Base-by-base conservation (phyloP, 2,888 invertebrate genomes). In the Arctia plantaginis region DNA sequence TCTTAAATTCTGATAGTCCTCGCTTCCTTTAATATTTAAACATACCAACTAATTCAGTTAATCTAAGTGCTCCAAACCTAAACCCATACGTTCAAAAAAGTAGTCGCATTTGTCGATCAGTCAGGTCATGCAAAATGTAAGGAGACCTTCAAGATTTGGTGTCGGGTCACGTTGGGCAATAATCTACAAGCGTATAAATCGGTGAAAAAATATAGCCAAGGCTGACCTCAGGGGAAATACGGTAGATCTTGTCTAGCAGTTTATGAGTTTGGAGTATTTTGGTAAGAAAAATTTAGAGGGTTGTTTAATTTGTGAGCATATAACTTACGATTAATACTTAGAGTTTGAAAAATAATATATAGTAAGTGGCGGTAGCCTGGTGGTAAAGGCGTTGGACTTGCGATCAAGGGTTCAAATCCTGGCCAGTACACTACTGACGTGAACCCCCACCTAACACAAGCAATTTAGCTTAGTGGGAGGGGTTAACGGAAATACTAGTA, bases 201-300 rank as follows among this genome's bases (percentile, higher is more conserved):
- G 76, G 71, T 70, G 84, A 77, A 84, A 84, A 85, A 79, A 85
- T 84, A 85, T 77, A 77, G 69, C 69, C 51, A 64, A 41, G 66
- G 72, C 72, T 77, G 72, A 77, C 75, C 86, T 77, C 86, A 20
- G 65, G 84, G 83, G 86, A 84, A 84, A 85, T 84, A 77, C 70
- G 73, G 62, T 20, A 69, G 72, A 73, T 74, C 72, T 70, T 77
- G 74, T 75, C 72, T 71, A 66, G n/a, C 70, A 66, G 81, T 83
- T 83, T 83, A 83, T 62, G 83, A 77, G 83, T 72, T 59, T 68
- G 55, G 68, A 75, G 78, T 77, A 85, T 78, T 81, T 80, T 69
- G 68, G 77, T 23, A 33, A 51, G 23, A 13, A 47, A 66, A 75
- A 74, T 80, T 70, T 75, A 59, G 65, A 68, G 69, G 7, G 72